phyloP scores from a whole-genome alignment of 2,888 invertebrate genomes.

The Zelleria hepariella region DNA sequence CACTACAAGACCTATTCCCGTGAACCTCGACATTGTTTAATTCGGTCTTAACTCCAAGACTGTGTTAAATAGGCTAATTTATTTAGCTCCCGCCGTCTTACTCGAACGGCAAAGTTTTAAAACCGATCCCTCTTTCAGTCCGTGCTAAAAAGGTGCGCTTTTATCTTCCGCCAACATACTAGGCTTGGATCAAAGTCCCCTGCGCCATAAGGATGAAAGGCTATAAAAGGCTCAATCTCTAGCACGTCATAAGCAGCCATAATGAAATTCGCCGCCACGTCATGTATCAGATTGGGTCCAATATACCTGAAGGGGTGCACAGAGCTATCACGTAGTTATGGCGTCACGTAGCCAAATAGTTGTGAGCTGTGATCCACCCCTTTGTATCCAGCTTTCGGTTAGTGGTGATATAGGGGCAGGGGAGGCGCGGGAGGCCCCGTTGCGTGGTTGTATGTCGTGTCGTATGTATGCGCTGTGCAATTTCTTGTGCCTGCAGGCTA shows the following conservation, averaged over 20 bases:
- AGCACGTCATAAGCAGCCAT: constrained; percentile 48
- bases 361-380: background rate
- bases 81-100: background rate
- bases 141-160: background rate
- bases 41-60: background rate
- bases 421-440: background rate
- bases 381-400: background rate
- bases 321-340: constrained; percentile 30
- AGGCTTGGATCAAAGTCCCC: background rate
- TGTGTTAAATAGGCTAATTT: background rate
- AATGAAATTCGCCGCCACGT: constrained; percentile 60
- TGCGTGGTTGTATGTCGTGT: background rate
- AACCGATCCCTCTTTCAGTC: background rate
- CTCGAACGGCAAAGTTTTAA: background rate
- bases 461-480: constrained; percentile 33
- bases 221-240: background rate
- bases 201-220: background rate
- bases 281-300: constrained; percentile 64
- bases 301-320: constrained; percentile 53
- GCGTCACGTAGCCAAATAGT: background rate
- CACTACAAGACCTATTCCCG: background rate
- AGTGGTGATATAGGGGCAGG: background rate
- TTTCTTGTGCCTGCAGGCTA: constrained; percentile 60
- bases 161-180: background rate
- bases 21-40: background rate